Percentiles rank a stretch among this genome's conserved stretches.
phyloP scores from a whole-genome alignment of 2,888 invertebrate genomes.

The Dicranocentrus wangi region DNA sequence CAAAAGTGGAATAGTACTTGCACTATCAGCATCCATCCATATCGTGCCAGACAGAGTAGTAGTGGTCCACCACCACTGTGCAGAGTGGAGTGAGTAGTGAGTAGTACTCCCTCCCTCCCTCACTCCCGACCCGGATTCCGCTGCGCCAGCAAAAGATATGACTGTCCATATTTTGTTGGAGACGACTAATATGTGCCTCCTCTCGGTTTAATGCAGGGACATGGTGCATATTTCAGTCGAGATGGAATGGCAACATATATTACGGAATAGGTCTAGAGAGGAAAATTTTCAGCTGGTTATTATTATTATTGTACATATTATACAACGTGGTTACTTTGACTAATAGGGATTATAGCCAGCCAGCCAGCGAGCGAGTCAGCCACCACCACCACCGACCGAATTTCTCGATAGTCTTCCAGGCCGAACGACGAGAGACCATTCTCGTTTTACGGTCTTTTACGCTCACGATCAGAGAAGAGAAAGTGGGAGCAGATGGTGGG shows the following conservation, averaged over 20 bases:
- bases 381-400: neutral
- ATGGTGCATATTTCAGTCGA: slow-evolving; percentile 4
- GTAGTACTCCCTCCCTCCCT: no score
- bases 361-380: neutral
- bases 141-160: slow-evolving; percentile 35
- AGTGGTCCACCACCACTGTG: slow-evolving; percentile 19
- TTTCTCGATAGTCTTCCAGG: neutral
- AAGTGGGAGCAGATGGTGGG: slow-evolving; percentile 37
- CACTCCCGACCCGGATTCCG: no score
- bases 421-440: slow-evolving; percentile 22
- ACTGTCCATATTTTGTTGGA: no score
- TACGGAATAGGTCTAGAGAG: no score
- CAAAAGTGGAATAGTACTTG: slow-evolving; percentile 49
- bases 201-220: no score
- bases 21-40: slow-evolving; percentile 50
- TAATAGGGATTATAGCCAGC: slow-evolving; percentile 34
- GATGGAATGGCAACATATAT: no score
- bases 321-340: slow-evolving; percentile 42
- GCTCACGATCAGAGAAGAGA: neutral
- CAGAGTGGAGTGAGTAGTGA: neutral
- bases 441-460: slow-evolving; percentile 20
- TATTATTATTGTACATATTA: no score
- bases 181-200: no score
- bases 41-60: neutral
- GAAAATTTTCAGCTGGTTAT: no score